These are phyloP conservation scores for Tipula confusa DNA, from an alignment of 2,888 invertebrate genomes.

Conservation along the genomic window DNA sequence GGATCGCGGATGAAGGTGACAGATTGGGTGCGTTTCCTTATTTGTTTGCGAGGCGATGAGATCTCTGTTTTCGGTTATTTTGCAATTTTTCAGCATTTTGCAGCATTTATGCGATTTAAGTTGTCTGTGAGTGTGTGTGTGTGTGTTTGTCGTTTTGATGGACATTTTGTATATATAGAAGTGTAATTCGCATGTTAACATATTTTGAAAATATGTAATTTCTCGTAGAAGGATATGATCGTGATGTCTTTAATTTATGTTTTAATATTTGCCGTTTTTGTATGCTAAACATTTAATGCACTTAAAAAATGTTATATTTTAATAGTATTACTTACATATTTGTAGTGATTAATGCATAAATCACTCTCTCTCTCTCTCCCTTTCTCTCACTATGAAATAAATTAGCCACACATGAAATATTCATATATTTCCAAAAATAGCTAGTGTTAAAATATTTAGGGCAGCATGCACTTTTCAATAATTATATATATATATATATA, in stretches of 20 bases:
- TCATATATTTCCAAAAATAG: neutral
- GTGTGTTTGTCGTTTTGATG: slow-evolving; percentile 14
- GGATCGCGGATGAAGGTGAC: slow-evolving; percentile 13
- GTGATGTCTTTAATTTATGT: neutral
- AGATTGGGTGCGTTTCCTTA: slow-evolving; percentile 25
- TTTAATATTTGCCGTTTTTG: neutral
- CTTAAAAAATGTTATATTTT: neutral
- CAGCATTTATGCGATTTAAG: neutral
- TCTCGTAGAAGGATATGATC: neutral
- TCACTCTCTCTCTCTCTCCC: neutral
- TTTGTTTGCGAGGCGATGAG: neutral
- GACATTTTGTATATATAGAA: neutral
- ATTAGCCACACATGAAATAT: no score
- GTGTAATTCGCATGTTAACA: neutral
- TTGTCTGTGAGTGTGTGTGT: neutral
- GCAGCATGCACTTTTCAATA: no score
- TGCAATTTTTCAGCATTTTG: neutral
- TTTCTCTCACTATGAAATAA: no score
- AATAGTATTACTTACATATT: neutral
- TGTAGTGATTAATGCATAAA: neutral
- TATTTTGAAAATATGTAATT: slow-evolving; percentile 3
- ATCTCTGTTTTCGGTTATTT: neutral
- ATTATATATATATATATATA: no score
- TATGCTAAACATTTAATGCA: neutral
- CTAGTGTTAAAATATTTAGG: neutral